phyloP scores from a whole-genome alignment of 2,888 invertebrate genomes.

The Drosophila neonasuta region DNA sequence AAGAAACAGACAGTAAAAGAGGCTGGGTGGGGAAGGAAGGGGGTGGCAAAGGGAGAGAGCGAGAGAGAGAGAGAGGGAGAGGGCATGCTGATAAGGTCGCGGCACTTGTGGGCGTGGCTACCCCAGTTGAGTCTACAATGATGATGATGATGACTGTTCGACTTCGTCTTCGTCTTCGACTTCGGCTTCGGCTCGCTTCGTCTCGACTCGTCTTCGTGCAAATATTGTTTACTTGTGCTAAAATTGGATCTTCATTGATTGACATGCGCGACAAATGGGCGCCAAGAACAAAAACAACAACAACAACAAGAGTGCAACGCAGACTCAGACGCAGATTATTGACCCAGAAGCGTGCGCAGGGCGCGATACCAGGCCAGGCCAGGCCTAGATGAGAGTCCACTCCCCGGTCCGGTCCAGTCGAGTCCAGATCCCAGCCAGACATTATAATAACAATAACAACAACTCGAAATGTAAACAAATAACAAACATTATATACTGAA shows the following conservation, averaged over 20 bases:
- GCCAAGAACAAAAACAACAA: slow-evolving; percentile 30
- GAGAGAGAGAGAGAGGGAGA: slow-evolving; percentile 10
- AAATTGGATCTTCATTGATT: slow-evolving; percentile 78
- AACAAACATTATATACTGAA: slow-evolving; percentile 42
- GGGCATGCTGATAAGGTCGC: slow-evolving; percentile 28
- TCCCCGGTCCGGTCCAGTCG: slow-evolving; percentile 21
- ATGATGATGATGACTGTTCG: slow-evolving; percentile 18
- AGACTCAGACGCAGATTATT: slow-evolving; percentile 69
- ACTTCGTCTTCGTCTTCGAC: background rate
- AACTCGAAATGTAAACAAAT: slow-evolving; percentile 49
- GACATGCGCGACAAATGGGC: slow-evolving; percentile 70
- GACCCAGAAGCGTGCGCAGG: slow-evolving; percentile 69
- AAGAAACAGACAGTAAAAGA: background rate
- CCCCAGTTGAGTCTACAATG: slow-evolving; percentile 29
- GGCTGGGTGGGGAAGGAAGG: background rate
- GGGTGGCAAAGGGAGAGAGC: background rate
- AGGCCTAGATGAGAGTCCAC: slow-evolving; percentile 67
- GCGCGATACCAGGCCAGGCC: slow-evolving; percentile 52
- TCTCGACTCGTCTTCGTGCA: slow-evolving; percentile 32
- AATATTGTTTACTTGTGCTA: slow-evolving; percentile 77
- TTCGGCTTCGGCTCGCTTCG: slow-evolving; percentile 5
- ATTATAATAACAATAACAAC: slow-evolving; percentile 14
- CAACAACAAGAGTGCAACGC: slow-evolving; percentile 28
- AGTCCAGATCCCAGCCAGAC: slow-evolving; percentile 22
- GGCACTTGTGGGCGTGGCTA: slow-evolving; percentile 33